Base-by-base conservation (phyloP, 1,140 invertebrate species). In the Brachionus calyciflorus region DNA sequence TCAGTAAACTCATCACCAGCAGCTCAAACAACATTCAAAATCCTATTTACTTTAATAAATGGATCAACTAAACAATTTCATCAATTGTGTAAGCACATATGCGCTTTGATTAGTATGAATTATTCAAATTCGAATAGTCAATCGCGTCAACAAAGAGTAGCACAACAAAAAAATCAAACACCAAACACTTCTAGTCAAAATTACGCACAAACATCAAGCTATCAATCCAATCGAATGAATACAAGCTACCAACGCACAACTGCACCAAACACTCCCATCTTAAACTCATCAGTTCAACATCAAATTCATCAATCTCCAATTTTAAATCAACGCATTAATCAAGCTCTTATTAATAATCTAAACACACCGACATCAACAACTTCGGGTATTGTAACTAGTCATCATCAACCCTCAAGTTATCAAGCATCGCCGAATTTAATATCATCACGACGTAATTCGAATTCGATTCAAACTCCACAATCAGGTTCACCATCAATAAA, bases 21-120 rank as follows among this genome's bases (percentile, higher is more conserved):
- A 5, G 2, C 9, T 46, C n/a, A 10, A 14, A 44, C 60, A 21
- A 65, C 26, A 33, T 73, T 51, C 24, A 73, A 73, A 73, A 73
- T 73, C 30, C 41, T 73, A 24, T 73, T 73, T 21, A 73, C 69
- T 55, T 9, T 73, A 0, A 73, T 73, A 10, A 73, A 73, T 30
- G 69, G 69, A 14, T 73, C 69, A 1, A 73, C 69, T 9, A 73
- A 73, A 49, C 69, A 73, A 26, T 73, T 73, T 55, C 69, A 73
- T 49, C 69, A 73, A 41, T 55, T 73, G 51, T 73, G 69, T 46
- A 73, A 73, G 17, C 69, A 73, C 26, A 73, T 73, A 51, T 49
- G 69, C 41, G 21, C 46, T 12, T 30, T 73, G 33, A 73, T 73
- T 12, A 73, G 69, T 41, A 73, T 55, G 46, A 73, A 73, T 17